These are phyloP conservation scores for Danio rerio DNA, from an alignment of 2,113 vertebrate species.

Conservation along the genomic window GRCz12tu NC_133177.1:31951501-31952000, in stretches of 20 bases:
- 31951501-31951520: slow-evolving; percentile 46
- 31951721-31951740: neutral
- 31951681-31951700: slow-evolving; percentile 21
- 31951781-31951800: neutral
- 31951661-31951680: slow-evolving; percentile 35
- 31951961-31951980: neutral
- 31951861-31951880: neutral
- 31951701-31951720: slow-evolving; percentile 33
- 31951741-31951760: neutral
- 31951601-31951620: slow-evolving; percentile 15
- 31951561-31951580: slow-evolving; percentile 1
- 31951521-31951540: slow-evolving; percentile 16
- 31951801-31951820: neutral
- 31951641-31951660: slow-evolving; percentile 16
- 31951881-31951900: neutral
- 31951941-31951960: neutral
- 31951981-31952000: neutral
- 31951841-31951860: neutral
- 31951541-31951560: slow-evolving; percentile 13
- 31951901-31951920: neutral
- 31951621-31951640: slow-evolving; percentile 31
- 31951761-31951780: neutral
- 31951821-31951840: neutral
- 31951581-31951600: slow-evolving; percentile 20
- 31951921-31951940: neutral